phyloP scores from a whole-genome alignment of 64 coral and sea anemone genomes.

The Montipora capricornis region DNA sequence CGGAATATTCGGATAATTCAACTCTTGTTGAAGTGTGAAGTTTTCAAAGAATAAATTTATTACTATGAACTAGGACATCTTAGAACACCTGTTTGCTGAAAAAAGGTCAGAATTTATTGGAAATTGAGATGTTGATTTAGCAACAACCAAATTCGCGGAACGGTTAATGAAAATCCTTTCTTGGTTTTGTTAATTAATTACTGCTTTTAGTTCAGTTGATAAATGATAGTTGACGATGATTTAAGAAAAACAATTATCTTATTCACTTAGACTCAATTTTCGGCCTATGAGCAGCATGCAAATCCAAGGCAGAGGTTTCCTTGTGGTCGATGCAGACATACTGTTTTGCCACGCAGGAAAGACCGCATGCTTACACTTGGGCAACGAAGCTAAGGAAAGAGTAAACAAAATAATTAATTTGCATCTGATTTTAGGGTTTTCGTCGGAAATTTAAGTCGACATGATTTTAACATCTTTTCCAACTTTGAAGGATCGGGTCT shows the following conservation, averaged over 20 bases:
- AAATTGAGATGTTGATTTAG: too few relatives aligned
- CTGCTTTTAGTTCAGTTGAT: background rate
- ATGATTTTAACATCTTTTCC: too few relatives aligned
- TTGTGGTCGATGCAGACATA: background rate
- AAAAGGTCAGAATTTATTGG: too few relatives aligned
- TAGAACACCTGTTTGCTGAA: too few relatives aligned
- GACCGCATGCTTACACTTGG: background rate
- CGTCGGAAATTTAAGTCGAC: too few relatives aligned
- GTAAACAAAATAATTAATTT: background rate
- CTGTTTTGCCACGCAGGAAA: slow-evolving; percentile 1
- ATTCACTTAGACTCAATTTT: background rate
- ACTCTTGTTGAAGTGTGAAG: too few relatives aligned
- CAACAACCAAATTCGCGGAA: too few relatives aligned
- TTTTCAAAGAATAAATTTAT: too few relatives aligned
- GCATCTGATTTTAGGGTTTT: background rate
- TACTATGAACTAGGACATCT: too few relatives aligned
- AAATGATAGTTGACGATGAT: background rate
- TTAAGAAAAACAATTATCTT: background rate
- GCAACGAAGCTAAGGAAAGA: background rate
- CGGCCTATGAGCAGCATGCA: background rate
- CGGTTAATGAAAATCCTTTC: too few relatives aligned
- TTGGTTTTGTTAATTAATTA: background rate
- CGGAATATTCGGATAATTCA: too few relatives aligned
- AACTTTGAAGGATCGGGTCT: too few relatives aligned
- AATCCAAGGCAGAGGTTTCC: background rate